Percentiles rank a stretch among this genome's conserved stretches.
Evolutionary conservation across 2,888 invertebrate species (phyloP).

Genomic region (Acrobasis repandana): DNA sequence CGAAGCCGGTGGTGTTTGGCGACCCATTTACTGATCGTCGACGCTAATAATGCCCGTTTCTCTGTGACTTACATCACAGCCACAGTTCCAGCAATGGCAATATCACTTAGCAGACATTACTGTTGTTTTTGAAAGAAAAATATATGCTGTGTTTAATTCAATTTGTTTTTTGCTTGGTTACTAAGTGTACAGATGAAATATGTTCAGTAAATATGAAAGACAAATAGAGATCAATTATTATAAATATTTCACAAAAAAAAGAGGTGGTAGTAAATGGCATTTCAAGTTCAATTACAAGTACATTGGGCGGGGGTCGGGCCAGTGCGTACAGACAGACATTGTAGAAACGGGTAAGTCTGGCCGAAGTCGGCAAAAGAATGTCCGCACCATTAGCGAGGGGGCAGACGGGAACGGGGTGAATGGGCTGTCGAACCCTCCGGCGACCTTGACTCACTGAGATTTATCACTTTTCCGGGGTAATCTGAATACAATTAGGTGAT

Average conservation of each 20-base stretch:
- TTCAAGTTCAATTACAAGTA: constrained; percentile 35
- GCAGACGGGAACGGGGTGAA: constrained; percentile 75
- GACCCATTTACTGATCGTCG: constrained; percentile 67
- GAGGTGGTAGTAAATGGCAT: neutral
- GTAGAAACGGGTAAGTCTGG: constrained; percentile 53
- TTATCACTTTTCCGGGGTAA: constrained; percentile 78
- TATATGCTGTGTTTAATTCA: neutral
- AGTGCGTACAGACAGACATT: constrained; percentile 50
- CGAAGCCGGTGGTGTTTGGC: constrained; percentile 55
- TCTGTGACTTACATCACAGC: constrained; percentile 10
- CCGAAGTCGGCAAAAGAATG: constrained; percentile 73
- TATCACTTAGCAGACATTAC: constrained; percentile 1
- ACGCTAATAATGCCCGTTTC: constrained; percentile 32
- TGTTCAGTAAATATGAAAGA: neutral
- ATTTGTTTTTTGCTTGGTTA: too few species aligned
- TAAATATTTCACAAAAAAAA: neutral
- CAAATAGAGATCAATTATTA: neutral
- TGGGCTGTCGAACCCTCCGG: constrained; percentile 77
- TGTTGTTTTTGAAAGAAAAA: neutral
- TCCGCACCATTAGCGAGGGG: constrained; percentile 75
- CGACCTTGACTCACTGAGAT: constrained; percentile 78
- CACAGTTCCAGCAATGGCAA: neutral
- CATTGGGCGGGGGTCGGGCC: constrained; percentile 45
- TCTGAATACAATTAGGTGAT: constrained; percentile 79
- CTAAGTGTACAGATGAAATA: too few species aligned